Base-by-base conservation (phyloP, 2,113 vertebrate genomes). In the Spea multiplicata region DNA sequence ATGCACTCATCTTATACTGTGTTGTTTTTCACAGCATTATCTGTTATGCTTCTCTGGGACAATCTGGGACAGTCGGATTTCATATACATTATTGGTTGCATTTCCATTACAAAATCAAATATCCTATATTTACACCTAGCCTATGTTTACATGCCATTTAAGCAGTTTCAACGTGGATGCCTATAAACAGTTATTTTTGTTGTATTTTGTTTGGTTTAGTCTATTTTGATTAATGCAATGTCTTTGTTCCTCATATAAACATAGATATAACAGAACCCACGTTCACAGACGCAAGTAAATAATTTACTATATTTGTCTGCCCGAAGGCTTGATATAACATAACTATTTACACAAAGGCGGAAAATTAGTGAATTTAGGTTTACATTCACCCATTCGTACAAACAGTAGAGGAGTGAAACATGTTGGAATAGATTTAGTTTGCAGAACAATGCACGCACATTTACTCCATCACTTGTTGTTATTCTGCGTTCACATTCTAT, bases 321-420 rank as follows among this genome's bases (percentile, higher is more conserved):
- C 70, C 46, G 62, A 73, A 66, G 49, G 71, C 77, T 73, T 80
- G 62, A 55, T 55, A 30, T 67, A 79, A 57, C 70, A 66, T 55
- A 79, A 73, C 70, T 73, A 67, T 73, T 72, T 79, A 78, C 14
- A 78, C 76, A 78, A 72, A 72, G 49, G 16, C 76, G 72, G 69
- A 14, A 64, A 72, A 66, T 73, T 73, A 73, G 77, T 8, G 30
- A 46, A 66, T 73, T 49, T 80, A 16, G 59, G 71, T 65, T 71
- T 44, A 65, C 44, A 71, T 65, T 78, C 65, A 30, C 14, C 74
- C 50, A 68, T 68, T 65, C 55, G 44, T 66, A 47, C n/a, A 73
- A 80, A 59, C 64, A 66, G 57, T 50, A 57, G 62, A 50, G 44
- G 69, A 66, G 71, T 72, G 45, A 79, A 57, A 66, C 57, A 7